Evolutionary conservation across 2,888 invertebrate genomes (phyloP).

Genomic region (Hypomecis atomaria): DNA sequence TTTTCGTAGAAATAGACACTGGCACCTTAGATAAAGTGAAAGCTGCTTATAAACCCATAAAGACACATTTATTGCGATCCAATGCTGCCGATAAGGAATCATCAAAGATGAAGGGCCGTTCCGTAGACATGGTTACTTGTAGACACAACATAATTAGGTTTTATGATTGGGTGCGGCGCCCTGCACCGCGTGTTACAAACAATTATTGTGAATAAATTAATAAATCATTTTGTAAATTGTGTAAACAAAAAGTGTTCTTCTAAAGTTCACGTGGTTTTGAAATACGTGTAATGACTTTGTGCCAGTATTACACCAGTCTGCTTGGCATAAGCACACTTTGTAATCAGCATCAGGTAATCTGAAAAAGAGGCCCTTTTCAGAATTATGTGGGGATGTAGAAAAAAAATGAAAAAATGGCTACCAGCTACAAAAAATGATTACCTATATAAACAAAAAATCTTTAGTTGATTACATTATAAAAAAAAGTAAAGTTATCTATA

Average conservation of each 20-base stretch:
- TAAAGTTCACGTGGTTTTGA: slow-evolving; percentile 32
- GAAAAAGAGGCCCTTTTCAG: slow-evolving; percentile 46
- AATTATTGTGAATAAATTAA: slow-evolving; percentile 25
- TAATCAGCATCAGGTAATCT: slow-evolving; percentile 71
- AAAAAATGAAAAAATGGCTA: too few relatives aligned
- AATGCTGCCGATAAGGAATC: slow-evolving; percentile 60
- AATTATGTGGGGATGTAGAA: too few relatives aligned
- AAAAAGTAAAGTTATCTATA: too few relatives aligned
- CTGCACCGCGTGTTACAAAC: background rate
- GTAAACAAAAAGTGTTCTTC: slow-evolving; percentile 22
- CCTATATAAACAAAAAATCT: too few relatives aligned
- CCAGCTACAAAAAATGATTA: too few relatives aligned
- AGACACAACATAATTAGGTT: slow-evolving; percentile 3
- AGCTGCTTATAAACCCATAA: slow-evolving; percentile 79
- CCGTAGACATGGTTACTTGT: slow-evolving; percentile 2
- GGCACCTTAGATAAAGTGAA: slow-evolving; percentile 80
- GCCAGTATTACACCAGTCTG: slow-evolving; percentile 73
- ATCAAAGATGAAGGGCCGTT: slow-evolving; percentile 37
- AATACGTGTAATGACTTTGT: slow-evolving; percentile 31
- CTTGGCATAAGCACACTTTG: slow-evolving; percentile 71
- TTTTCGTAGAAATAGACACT: slow-evolving; percentile 81
- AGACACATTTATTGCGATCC: slow-evolving; percentile 75
- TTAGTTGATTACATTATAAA: too few relatives aligned
- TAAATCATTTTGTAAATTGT: slow-evolving; percentile 19
- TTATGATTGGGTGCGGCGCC: background rate